Percentiles rank a stretch among this genome's conserved stretches.
phyloP scores from a whole-genome alignment of 2,113 vertebrate genomes.

The Odocoileus virginianus region DNA sequence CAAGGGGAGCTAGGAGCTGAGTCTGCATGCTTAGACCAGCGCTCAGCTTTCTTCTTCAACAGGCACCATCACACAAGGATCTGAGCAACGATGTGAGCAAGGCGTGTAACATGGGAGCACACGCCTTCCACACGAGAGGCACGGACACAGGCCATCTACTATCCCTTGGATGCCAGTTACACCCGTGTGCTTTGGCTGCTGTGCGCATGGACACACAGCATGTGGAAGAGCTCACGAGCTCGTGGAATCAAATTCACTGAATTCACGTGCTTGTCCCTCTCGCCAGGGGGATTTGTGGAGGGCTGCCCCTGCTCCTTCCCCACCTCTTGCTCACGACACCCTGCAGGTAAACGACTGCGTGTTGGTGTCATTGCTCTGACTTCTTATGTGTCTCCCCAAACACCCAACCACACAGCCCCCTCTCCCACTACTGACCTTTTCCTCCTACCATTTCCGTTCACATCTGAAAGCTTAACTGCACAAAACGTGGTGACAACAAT shows the following conservation, averaged over 20 bases:
- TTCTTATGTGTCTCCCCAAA: neutral
- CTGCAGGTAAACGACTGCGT: neutral
- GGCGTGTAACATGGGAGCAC: rapidly evolving
- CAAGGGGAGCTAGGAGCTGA: rapidly evolving
- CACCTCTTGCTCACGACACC: neutral
- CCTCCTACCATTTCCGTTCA: neutral
- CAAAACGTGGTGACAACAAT: neutral
- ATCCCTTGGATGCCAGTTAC: rapidly evolving
- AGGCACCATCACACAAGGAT: neutral
- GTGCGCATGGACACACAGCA: rapidly evolving
- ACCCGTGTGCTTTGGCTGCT: neutral
- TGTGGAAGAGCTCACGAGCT: neutral
- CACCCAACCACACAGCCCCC: neutral
- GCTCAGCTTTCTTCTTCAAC: neutral
- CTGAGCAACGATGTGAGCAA: neutral
- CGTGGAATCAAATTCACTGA: rapidly evolving
- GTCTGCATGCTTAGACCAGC: neutral
- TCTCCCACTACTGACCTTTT: neutral
- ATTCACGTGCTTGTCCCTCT: too few species aligned
- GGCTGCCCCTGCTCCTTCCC: neutral
- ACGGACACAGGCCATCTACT: rapidly evolving
- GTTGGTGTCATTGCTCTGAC: neutral
- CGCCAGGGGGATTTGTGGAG: rapidly evolving
- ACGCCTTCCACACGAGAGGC: neutral
- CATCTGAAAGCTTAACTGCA: neutral